Conservation (phyloP, 2,888 invertebrate genomes). For the Lycaena phlaeas region DNA sequence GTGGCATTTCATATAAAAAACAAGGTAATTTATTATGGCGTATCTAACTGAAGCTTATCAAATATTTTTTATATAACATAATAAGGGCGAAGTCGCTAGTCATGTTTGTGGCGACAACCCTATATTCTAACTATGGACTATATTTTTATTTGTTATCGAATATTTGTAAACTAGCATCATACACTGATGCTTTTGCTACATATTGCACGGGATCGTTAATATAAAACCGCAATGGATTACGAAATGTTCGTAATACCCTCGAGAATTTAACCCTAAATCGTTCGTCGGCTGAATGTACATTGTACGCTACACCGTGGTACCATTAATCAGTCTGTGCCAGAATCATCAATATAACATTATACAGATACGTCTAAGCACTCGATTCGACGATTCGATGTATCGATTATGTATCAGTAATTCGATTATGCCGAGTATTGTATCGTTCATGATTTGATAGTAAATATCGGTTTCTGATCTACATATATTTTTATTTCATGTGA, state of each 20-base stretch:
- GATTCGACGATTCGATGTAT: slow-evolving; percentile 60
- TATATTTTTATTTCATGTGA: too few relatives aligned
- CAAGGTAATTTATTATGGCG: background rate
- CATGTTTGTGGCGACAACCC: slow-evolving; percentile 66
- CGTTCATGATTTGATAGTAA: too few relatives aligned
- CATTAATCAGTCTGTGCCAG: slow-evolving; percentile 70
- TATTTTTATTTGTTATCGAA: slow-evolving; percentile 10
- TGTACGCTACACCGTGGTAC: slow-evolving; percentile 54
- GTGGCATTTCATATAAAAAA: too few relatives aligned
- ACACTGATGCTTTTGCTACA: background rate
- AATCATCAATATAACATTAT: slow-evolving; percentile 71
- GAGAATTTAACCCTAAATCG: slow-evolving; percentile 31
- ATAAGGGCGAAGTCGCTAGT: slow-evolving; percentile 54
- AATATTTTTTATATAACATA: slow-evolving; percentile 22
- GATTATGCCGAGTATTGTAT: slow-evolving; percentile 56
- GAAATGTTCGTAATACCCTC: slow-evolving; percentile 9
- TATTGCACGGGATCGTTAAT: slow-evolving; percentile 23
- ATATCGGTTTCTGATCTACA: too few relatives aligned
- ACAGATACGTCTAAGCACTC: slow-evolving; percentile 63
- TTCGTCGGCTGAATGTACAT: slow-evolving; percentile 41
- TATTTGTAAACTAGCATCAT: slow-evolving; percentile 4
- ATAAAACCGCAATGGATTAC: slow-evolving; percentile 29
- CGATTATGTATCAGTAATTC: slow-evolving; percentile 65
- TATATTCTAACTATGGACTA: slow-evolving; percentile 36
- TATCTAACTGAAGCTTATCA: slow-evolving; percentile 10